Conservation (phyloP, 2,888 invertebrate species). For the Augochlorella aurata region DNA sequence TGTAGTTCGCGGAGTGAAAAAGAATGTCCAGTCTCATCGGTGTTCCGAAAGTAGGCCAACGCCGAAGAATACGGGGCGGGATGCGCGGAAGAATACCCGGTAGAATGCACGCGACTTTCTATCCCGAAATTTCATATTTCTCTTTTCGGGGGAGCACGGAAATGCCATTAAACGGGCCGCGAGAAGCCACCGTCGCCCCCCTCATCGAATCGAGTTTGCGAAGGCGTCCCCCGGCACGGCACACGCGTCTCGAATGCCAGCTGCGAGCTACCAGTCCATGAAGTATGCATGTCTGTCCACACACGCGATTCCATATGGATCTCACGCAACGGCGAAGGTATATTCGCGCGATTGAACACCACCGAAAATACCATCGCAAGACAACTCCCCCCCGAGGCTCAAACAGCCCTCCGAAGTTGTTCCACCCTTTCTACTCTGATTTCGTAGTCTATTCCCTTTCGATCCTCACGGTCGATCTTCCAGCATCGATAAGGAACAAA, state of each 20-base stretch:
- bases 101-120: constrained; percentile 19
- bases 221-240: constrained; percentile 48
- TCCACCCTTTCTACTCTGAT: neutral
- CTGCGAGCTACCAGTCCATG: constrained; percentile 49
- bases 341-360: constrained; percentile 10
- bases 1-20: constrained; percentile 21
- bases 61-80: constrained; percentile 54
- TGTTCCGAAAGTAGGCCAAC: constrained; percentile 57
- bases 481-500: neutral
- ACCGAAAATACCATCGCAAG: constrained; percentile 10
- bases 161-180: constrained; percentile 70
- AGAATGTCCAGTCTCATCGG: constrained; percentile 46
- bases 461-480: neutral
- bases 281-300: constrained; percentile 43
- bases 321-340: constrained; percentile 30
- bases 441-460: neutral
- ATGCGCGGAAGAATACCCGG: too few species aligned
- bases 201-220: constrained; percentile 66
- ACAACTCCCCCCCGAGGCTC: neutral
- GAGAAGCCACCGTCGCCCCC: constrained; percentile 51
- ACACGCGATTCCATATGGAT: constrained; percentile 40
- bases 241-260: constrained; percentile 55
- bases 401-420: neutral
- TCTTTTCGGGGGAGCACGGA: constrained; percentile 62
- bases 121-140: constrained; percentile 68